Conservation (phyloP, 1,140 invertebrate species). For the Thaumetopoea pityocampa region DNA sequence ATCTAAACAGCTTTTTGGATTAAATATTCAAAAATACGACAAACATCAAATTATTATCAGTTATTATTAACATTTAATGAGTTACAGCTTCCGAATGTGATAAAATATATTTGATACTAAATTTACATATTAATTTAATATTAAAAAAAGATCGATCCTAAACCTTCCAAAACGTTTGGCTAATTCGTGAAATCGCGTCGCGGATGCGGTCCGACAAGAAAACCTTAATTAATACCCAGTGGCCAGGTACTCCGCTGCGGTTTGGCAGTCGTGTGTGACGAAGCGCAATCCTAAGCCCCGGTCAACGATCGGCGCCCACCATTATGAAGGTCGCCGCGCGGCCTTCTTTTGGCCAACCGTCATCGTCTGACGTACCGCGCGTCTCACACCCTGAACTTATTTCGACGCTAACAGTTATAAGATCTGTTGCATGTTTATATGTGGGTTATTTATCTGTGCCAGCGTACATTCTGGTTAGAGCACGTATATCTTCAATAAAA, state of each 20-base stretch:
- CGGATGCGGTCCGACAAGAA: conserved; percentile 18
- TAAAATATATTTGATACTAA: no score
- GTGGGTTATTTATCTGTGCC: conserved; percentile 68
- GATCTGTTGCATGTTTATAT: conserved; percentile 61
- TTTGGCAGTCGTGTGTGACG: conserved; percentile 22
- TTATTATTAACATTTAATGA: no score
- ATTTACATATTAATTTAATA: no score
- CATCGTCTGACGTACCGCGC: conserved; percentile 39
- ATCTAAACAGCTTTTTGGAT: no score
- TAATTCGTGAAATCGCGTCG: conserved; percentile 11
- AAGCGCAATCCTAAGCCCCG: conserved; percentile 26
- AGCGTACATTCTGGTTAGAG: conserved; percentile 48
- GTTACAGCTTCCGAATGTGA: no score
- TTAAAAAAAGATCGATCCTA: no score
- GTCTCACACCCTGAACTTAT: conserved; percentile 56
- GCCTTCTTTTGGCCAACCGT: conserved; percentile 62
- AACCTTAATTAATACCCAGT: conserved; percentile 17
- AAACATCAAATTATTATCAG: no score
- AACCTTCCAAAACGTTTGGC: conserved; percentile 3
- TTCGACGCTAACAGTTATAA: conserved; percentile 62
- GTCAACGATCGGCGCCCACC: conserved; percentile 55
- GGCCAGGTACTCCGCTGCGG: conserved; percentile 15
- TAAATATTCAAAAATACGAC: no score
- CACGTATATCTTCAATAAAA: conserved; percentile 44
- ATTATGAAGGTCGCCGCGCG: conserved; percentile 68